phyloP scores from a whole-genome alignment of 64 coral and sea anemone genomes.

The Actinia tenebrosa region DNA sequence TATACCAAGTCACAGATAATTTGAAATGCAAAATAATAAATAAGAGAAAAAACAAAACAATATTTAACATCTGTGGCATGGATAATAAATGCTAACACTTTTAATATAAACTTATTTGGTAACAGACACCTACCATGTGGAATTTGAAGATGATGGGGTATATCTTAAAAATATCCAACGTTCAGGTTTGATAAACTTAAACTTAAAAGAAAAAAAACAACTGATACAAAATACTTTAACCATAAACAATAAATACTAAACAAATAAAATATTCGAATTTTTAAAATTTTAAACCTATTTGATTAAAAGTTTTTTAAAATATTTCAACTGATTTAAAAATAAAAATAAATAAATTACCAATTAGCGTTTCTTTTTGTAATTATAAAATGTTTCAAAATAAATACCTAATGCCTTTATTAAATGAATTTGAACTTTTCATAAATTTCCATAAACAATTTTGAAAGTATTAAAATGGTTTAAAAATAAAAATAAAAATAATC shows the following conservation, averaged over 20 bases:
- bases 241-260: background rate
- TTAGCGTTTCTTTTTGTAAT: too few species aligned
- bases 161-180: slow-evolving; percentile 85
- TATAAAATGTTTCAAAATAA: background rate
- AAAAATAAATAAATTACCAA: background rate
- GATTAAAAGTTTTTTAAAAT: too few species aligned
- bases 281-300: too few species aligned
- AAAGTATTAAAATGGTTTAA: background rate
- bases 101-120: background rate
- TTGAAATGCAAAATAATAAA: background rate
- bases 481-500: background rate
- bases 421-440: background rate
- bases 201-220: slow-evolving; percentile 23
- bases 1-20: background rate
- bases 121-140: slow-evolving; percentile 82
- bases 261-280: background rate
- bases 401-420: background rate
- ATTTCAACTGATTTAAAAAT: background rate
- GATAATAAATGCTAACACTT: background rate
- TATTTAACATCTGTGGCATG: background rate
- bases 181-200: slow-evolving; percentile 84
- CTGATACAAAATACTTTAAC: background rate
- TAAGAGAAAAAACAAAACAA: background rate
- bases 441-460: background rate
- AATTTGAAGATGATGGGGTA: slow-evolving; percentile 95